These are phyloP conservation scores for Aegypius monachus DNA, from an alignment of 2,113 vertebrate genomes.

Conservation along the genomic window DNA sequence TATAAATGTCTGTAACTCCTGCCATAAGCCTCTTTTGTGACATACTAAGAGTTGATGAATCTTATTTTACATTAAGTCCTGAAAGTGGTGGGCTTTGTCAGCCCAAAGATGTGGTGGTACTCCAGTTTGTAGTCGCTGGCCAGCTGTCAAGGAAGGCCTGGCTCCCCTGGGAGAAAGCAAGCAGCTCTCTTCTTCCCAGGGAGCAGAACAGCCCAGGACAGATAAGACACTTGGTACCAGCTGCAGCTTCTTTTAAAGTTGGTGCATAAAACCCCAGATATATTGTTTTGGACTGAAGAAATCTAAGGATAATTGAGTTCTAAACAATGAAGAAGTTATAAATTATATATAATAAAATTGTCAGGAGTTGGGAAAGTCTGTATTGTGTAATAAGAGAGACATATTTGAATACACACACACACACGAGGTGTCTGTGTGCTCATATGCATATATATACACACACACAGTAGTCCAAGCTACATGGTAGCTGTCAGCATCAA, in stretches of 20 bases:
- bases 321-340: background rate
- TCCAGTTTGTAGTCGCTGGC: background rate
- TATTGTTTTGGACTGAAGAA: background rate
- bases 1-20: background rate
- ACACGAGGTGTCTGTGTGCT: background rate
- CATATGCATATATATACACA: rapidly evolving
- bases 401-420: background rate
- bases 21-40: background rate
- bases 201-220: background rate
- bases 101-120: background rate
- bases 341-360: background rate
- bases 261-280: background rate
- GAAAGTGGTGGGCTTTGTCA: background rate
- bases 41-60: background rate
- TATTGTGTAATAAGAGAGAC: background rate
- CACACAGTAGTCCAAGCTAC: background rate
- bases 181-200: background rate
- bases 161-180: background rate
- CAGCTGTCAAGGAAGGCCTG: background rate
- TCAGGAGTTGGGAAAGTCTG: background rate
- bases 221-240: background rate
- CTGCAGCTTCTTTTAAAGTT: background rate
- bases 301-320: background rate
- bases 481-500: background rate
- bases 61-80: background rate